These are phyloP conservation scores for Euzetes globulus DNA, from an alignment of 2,888 invertebrate genomes.

Conservation along the genomic window DNA sequence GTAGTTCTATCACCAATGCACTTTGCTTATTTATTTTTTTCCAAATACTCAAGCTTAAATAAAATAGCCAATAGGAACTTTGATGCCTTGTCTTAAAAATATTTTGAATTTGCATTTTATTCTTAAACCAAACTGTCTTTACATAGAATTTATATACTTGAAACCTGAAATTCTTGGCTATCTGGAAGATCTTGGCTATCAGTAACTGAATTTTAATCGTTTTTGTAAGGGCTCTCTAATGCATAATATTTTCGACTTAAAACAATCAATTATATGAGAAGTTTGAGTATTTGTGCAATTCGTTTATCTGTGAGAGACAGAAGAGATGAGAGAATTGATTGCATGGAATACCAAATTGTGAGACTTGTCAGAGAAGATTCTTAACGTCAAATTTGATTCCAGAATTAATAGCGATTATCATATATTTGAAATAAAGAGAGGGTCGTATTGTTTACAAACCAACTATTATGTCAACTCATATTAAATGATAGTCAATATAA, in stretches of 20 bases:
- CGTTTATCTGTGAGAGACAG: background rate
- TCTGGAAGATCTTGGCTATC: too few species aligned
- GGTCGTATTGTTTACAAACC: conserved; percentile 15
- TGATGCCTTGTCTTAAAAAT: too few species aligned
- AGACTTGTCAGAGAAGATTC: background rate
- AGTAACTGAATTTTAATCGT: too few species aligned
- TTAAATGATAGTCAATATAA: conserved; percentile 23
- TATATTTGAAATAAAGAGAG: background rate
- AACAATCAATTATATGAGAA: background rate
- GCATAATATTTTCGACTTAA: background rate
- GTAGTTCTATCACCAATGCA: too few species aligned
- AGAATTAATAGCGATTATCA: background rate
- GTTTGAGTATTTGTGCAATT: background rate
- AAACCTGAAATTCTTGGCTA: background rate
- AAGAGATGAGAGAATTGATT: background rate
- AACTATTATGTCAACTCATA: conserved; percentile 17
- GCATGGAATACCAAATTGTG: background rate
- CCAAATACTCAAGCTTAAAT: too few species aligned
- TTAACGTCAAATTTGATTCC: too few species aligned
- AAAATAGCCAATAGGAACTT: too few species aligned
- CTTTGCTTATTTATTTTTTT: too few species aligned
- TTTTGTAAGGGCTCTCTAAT: too few species aligned
- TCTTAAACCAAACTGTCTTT: too few species aligned
- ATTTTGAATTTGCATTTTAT: too few species aligned
- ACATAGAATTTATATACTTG: too few species aligned